Conservation (phyloP, 2,888 invertebrate genomes). For the Labia minor region DNA sequence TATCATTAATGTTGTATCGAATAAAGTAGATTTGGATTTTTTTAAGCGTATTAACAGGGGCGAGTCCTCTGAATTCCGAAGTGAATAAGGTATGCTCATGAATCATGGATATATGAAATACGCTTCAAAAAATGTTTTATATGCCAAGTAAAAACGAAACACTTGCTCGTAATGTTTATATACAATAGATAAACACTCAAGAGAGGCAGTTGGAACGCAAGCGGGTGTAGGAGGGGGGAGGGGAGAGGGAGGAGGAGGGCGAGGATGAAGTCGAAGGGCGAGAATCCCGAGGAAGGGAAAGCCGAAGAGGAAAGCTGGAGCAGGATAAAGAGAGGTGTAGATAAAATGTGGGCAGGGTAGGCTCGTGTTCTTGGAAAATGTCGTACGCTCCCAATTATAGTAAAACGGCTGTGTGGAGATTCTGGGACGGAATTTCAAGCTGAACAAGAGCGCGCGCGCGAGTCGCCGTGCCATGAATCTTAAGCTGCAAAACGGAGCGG, state of each 20-base stretch:
- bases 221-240: not conserved
- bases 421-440: slow-evolving; percentile 7
- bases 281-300: not conserved
- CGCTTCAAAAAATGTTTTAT: too few relatives aligned
- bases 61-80: too few relatives aligned
- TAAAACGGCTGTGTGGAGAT: slow-evolving; percentile 1
- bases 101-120: too few relatives aligned
- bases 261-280: not conserved
- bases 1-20: slow-evolving; percentile 5
- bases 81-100: too few relatives aligned
- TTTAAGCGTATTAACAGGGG: too few relatives aligned
- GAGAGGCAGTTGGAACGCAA: not conserved
- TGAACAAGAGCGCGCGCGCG: not conserved
- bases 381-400: slow-evolving; percentile 13
- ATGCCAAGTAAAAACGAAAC: not conserved
- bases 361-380: slow-evolving; percentile 13
- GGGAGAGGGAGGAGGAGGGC: not conserved
- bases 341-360: not conserved
- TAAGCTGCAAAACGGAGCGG: not conserved
- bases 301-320: too few relatives aligned
- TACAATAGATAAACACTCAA: not conserved
- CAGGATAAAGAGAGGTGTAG: too few relatives aligned
- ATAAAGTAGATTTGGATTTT: not conserved
- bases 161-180: not conserved
- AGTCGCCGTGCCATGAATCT: not conserved